These are phyloP conservation scores for Loris lydekkerianus DNA, from an alignment of 2,797 vertebrate genomes.

Conservation along the genomic window DNA sequence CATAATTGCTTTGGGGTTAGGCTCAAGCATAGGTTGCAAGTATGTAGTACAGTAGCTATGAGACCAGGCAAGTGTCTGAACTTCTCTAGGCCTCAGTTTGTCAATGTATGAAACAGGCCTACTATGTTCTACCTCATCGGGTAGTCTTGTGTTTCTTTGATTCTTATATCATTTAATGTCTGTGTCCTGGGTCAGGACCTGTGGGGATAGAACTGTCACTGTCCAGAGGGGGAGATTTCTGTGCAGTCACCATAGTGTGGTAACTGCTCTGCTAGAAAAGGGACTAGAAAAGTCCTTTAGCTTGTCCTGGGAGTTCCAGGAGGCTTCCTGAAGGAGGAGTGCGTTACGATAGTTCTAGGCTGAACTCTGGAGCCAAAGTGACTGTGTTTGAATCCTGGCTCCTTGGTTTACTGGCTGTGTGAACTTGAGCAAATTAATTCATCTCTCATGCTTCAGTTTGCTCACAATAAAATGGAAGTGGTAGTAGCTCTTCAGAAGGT, in stretches of 20 bases:
- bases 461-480: neutral
- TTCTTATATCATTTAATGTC: conserved; percentile 44
- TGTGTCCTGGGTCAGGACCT: neutral
- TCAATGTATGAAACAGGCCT: neutral
- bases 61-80: neutral
- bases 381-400: neutral
- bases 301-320: neutral
- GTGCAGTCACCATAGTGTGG: conserved; percentile 12
- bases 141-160: neutral
- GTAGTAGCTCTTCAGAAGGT: neutral
- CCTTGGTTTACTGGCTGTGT: conserved; percentile 16
- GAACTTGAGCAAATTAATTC: neutral
- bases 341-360: neutral
- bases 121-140: neutral
- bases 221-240: conserved; percentile 20
- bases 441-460: neutral
- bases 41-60: neutral
- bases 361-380: conserved; percentile 13
- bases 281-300: neutral
- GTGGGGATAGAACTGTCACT: neutral
- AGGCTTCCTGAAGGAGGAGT: conserved; percentile 4
- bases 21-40: neutral
- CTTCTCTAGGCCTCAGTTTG: conserved; percentile 1
- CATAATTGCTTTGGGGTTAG: neutral
- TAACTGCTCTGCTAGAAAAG: neutral